Conservation (phyloP, 53 echinoderm and acorn worm genomes). For the Astropecten irregularis region DNA sequence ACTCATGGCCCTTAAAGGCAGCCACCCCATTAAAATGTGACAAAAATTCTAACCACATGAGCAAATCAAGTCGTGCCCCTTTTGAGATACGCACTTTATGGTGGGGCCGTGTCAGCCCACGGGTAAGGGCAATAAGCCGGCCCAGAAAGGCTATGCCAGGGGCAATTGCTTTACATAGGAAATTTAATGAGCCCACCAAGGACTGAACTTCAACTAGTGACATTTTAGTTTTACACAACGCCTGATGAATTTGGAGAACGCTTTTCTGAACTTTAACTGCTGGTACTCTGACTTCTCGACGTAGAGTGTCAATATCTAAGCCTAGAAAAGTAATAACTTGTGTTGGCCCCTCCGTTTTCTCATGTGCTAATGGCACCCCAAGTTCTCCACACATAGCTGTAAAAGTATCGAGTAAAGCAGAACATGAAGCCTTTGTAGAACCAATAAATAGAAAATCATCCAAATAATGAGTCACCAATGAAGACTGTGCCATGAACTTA, state of each 20-base stretch:
- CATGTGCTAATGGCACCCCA: conserved; percentile 41
- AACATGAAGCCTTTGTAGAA: neutral
- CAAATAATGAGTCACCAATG: conserved; percentile 40
- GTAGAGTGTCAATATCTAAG: neutral
- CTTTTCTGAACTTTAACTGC: neutral
- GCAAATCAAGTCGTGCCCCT: conserved; percentile 11
- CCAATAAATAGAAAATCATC: conserved; percentile 57
- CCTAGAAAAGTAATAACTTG: conserved; percentile 27
- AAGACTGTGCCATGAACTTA: neutral
- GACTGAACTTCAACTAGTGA: conserved; percentile 15
- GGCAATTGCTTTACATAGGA: conserved; percentile 20
- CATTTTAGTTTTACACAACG: neutral
- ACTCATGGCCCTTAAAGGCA: neutral
- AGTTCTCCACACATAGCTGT: conserved; percentile 33
- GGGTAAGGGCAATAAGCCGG: conserved; percentile 34
- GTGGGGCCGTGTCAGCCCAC: neutral
- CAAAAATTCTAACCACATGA: conserved; percentile 28
- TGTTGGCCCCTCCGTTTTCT: conserved; percentile 54
- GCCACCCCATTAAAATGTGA: conserved; percentile 14
- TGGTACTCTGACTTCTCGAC: neutral
- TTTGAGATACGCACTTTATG: neutral
- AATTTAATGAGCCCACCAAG: conserved; percentile 34
- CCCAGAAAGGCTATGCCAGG: conserved; percentile 29
- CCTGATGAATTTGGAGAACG: neutral
- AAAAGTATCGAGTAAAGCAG: neutral